These are phyloP conservation scores for Hemistola chrysoprasaria DNA, from an alignment of 2,888 invertebrate species.

Conservation along the genomic window DNA sequence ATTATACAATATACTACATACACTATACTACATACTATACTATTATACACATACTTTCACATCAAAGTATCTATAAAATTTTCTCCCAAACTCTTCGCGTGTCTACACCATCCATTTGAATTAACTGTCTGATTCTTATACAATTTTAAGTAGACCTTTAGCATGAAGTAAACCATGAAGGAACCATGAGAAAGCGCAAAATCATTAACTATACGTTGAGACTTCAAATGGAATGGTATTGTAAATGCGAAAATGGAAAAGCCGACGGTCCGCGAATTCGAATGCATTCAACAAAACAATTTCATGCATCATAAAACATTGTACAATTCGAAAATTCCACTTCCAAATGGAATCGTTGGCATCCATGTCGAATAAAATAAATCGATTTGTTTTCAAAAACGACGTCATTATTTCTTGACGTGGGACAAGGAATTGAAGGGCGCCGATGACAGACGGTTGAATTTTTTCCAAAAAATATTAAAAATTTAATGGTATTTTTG, in stretches of 20 bases:
- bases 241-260: slow-evolving; percentile 76
- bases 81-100: too few species aligned
- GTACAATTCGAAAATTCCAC: slow-evolving; percentile 53
- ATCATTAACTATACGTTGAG: slow-evolving; percentile 60
- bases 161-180: too few species aligned
- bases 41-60: too few species aligned
- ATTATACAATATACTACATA: too few species aligned
- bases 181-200: slow-evolving; percentile 50
- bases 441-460: slow-evolving; percentile 48
- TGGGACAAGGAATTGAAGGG: slow-evolving; percentile 62
- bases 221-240: slow-evolving; percentile 63
- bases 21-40: too few species aligned
- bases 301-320: slow-evolving; percentile 79
- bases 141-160: too few species aligned
- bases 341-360: slow-evolving; percentile 62
- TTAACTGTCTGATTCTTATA: too few species aligned
- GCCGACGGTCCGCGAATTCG: slow-evolving; percentile 52
- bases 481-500: slow-evolving; percentile 17
- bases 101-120: too few species aligned
- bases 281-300: slow-evolving; percentile 69
- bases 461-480: slow-evolving; percentile 40
- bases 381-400: slow-evolving; percentile 76
- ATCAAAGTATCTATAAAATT: too few species aligned
- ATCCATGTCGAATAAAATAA: slow-evolving; percentile 77
- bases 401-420: slow-evolving; percentile 68